Percentiles rank a stretch among this genome's conserved stretches.
Conservation (phyloP, 1,140 invertebrate species). For the Drosophila nasuta region DNA sequence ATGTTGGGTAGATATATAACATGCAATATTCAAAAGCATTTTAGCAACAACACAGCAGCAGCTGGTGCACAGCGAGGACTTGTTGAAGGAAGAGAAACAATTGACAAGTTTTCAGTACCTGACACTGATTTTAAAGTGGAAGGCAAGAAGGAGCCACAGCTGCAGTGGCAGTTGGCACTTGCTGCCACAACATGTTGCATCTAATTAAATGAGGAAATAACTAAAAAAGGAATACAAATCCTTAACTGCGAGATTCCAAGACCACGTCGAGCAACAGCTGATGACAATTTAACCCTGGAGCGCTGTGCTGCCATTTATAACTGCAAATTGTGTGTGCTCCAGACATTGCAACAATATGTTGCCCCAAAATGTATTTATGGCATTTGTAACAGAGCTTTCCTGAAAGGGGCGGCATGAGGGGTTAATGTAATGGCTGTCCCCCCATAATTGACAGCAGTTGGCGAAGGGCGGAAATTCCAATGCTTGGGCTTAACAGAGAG, state of each 20-base stretch:
- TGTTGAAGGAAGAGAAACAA: constrained; percentile 12
- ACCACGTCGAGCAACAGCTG: constrained; percentile 56
- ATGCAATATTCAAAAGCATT: constrained; percentile 76
- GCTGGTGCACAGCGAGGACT: constrained; percentile 46
- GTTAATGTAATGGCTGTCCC: constrained; percentile 51
- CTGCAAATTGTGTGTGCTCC: constrained; percentile 64
- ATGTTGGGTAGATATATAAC: background rate
- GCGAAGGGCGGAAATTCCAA: constrained; percentile 54
- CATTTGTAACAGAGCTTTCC: constrained; percentile 48
- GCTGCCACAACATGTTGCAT: constrained; percentile 65
- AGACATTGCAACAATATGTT: constrained; percentile 78
- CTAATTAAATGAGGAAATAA: constrained; percentile 66
- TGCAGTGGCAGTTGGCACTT: constrained; percentile 8
- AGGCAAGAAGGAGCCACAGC: background rate
- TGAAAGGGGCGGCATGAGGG: background rate
- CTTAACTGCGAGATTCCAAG: background rate
- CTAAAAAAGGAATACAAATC: constrained; percentile 44
- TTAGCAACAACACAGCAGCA: constrained; percentile 51
- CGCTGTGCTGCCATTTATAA: constrained; percentile 59
- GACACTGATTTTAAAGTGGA: constrained; percentile 27
- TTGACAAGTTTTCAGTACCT: constrained; percentile 56
- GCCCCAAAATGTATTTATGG: constrained; percentile 72
- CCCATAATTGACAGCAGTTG: constrained; percentile 45
- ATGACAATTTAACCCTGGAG: constrained; percentile 54
- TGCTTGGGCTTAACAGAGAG: constrained; percentile 39